Evolutionary conservation across 1,140 invertebrate genomes (phyloP).

Genomic region (Brachionus plicatilis): DNA sequence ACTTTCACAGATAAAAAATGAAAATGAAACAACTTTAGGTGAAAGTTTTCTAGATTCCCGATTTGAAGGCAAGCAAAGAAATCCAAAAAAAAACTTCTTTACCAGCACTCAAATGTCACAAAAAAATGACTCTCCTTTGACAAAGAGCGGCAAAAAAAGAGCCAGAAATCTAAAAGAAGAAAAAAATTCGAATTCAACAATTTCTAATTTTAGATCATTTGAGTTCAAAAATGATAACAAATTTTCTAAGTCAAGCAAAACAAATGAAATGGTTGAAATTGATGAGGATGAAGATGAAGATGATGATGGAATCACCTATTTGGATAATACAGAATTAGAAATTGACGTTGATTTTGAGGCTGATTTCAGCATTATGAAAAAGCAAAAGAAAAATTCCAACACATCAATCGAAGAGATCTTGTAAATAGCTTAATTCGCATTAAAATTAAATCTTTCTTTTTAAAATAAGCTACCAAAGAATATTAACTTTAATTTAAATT

Average conservation of each 20-base stretch:
- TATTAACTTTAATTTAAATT: background rate
- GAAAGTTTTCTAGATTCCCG: background rate
- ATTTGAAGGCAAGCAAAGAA: background rate
- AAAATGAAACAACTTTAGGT: background rate
- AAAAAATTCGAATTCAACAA: background rate
- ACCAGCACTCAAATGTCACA: background rate
- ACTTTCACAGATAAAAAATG: background rate
- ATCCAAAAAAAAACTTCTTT: background rate
- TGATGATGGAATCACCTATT: slow-evolving; percentile 1
- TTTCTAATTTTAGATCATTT: background rate
- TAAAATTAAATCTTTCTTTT: background rate
- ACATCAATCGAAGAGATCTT: background rate
- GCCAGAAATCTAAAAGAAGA: background rate
- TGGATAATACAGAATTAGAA: slow-evolving; percentile 9
- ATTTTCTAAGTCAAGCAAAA: background rate
- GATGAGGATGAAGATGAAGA: background rate
- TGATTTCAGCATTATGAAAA: slow-evolving; percentile 12
- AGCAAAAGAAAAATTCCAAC: background rate
- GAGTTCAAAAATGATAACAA: background rate
- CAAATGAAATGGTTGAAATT: background rate
- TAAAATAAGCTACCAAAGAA: background rate
- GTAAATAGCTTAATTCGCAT: background rate
- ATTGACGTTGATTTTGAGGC: slow-evolving; percentile 6
- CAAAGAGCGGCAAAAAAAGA: background rate
- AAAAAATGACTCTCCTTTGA: background rate